Percentiles rank a stretch among this genome's conserved stretches.
Conservation (phyloP, 2,888 invertebrate species). For the Heliconius cydno region DNA sequence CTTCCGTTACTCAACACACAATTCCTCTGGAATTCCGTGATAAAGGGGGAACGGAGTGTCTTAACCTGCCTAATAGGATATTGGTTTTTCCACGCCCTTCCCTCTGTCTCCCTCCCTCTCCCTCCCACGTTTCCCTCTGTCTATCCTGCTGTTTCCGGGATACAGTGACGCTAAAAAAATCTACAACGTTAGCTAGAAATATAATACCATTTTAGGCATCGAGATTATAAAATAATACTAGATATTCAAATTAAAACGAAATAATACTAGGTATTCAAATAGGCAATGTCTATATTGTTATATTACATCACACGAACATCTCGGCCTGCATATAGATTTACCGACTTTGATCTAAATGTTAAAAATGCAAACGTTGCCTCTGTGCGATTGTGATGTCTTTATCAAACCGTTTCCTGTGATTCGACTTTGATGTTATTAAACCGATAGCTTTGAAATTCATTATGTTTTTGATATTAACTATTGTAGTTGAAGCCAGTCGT, state of each 20-base stretch:
- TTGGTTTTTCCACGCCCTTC: too few relatives aligned
- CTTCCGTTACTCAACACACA: too few relatives aligned
- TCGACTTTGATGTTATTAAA: slow-evolving; percentile 6
- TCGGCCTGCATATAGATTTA: slow-evolving; percentile 22
- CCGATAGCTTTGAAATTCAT: slow-evolving; percentile 24
- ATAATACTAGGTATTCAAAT: slow-evolving; percentile 3
- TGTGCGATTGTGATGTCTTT: slow-evolving; percentile 27
- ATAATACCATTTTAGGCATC: not conserved
- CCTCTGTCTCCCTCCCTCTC: too few relatives aligned
- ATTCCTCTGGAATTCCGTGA: too few relatives aligned
- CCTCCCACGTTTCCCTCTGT: too few relatives aligned
- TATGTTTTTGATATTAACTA: slow-evolving; percentile 6
- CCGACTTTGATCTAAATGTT: slow-evolving; percentile 23
- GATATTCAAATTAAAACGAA: not conserved
- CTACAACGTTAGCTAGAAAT: not conserved
- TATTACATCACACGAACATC: slow-evolving; percentile 18
- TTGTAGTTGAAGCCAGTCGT: not conserved
- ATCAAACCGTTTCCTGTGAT: slow-evolving; percentile 24
- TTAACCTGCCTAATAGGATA: too few relatives aligned
- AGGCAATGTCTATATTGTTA: slow-evolving; percentile 12
- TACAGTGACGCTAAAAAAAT: too few relatives aligned
- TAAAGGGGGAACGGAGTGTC: too few relatives aligned
- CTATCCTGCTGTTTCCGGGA: too few relatives aligned
- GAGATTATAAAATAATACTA: not conserved
- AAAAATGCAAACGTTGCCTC: slow-evolving; percentile 26